Percentiles rank a stretch among this genome's conserved stretches.
Conservation (phyloP, 2,888 invertebrate species). For the Leucania comma region DNA sequence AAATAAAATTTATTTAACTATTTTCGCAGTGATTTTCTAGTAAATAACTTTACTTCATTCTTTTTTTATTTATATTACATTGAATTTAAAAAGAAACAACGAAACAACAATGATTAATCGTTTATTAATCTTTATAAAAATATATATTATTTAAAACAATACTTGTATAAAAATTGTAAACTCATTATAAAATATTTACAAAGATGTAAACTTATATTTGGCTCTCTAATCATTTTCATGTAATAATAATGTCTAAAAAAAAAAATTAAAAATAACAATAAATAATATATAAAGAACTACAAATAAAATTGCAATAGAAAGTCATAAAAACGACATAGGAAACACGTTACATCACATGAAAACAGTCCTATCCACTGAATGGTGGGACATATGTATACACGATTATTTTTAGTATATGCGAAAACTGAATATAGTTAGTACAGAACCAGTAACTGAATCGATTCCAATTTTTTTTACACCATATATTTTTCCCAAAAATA, state of each 20-base stretch:
- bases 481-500: no score
- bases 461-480: no score
- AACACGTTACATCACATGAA: no score
- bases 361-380: no score
- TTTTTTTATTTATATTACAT: neutral
- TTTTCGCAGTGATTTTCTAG: no score
- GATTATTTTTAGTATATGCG: no score
- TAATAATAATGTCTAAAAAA: neutral
- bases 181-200: conserved; percentile 3
- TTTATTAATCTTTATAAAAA: conserved; percentile 29
- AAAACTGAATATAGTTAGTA: no score
- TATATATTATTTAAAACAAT: conserved; percentile 3
- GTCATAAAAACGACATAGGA: neutral
- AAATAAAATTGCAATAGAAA: conserved; percentile 11
- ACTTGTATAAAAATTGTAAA: conserved; percentile 8
- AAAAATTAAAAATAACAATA: neutral
- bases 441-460: no score
- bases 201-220: neutral
- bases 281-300: neutral
- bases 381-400: no score
- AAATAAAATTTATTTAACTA: no score
- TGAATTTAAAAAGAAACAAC: conserved; percentile 19
- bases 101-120: conserved; percentile 5
- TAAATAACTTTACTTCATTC: neutral
- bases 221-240: neutral